A percentile compares a stretch with the other conserved stretches of the same genome.
Conservation (phyloP, 37 sponge, comb jelly and placozoan species). For the Axinella damicornis region DNA sequence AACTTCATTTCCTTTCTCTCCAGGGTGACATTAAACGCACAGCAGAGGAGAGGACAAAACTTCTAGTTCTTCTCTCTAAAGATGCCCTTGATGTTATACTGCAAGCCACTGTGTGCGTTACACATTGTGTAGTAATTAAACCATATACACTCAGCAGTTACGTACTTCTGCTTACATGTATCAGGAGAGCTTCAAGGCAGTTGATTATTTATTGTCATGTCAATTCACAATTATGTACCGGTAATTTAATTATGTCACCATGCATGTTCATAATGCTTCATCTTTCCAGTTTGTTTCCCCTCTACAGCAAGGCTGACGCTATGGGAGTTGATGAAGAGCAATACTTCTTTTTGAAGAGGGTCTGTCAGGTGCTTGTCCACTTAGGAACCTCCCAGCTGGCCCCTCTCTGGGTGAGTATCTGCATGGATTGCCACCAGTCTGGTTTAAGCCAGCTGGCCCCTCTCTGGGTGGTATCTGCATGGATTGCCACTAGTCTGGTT, state of each 20-base stretch:
- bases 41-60: constrained; percentile 5
- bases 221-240: background rate
- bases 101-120: background rate
- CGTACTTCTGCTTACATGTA: no score
- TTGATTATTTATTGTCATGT: background rate
- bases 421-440: no score
- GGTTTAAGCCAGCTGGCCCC: no score
- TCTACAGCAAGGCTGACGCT: background rate
- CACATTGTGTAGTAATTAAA: no score
- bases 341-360: constrained; percentile 57
- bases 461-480: no score
- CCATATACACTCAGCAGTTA: no score
- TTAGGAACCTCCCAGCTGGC: constrained; percentile 53
- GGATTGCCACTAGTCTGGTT: no score
- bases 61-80: constrained; percentile 23
- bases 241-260: no score
- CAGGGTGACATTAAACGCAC: constrained; percentile 43
- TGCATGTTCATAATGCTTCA: no score
- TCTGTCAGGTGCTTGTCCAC: constrained; percentile 59
- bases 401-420: constrained; percentile 62
- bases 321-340: constrained; percentile 32
- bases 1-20: no score
- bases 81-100: constrained; percentile 16
- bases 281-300: background rate
- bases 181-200: no score